A percentile compares a stretch with the other conserved stretches of the same genome.
Evolutionary conservation across 2,888 invertebrate species (phyloP).

Genomic region (Drosophila multiciliata): DNA sequence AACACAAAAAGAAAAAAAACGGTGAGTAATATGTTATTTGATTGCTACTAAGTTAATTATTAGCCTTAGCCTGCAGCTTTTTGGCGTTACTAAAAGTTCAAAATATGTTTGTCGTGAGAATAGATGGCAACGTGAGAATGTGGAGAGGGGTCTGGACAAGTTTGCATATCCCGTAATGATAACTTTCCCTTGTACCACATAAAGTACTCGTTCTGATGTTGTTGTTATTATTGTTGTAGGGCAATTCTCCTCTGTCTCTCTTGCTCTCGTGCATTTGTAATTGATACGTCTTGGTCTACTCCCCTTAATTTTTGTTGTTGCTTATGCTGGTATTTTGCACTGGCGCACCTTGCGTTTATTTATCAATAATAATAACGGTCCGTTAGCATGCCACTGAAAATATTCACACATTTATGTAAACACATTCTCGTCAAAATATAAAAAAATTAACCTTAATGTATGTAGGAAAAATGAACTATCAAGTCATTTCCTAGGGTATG

Average conservation of each 20-base stretch:
- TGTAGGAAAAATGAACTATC: too few relatives aligned
- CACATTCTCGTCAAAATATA: neutral
- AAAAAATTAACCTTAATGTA: neutral
- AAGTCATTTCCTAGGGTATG: too few relatives aligned
- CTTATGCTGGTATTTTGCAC: constrained; percentile 4
- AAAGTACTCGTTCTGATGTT: constrained; percentile 29
- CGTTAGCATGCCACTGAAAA: constrained; percentile 39
- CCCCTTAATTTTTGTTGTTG: constrained; percentile 39
- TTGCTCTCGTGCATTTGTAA: constrained; percentile 17
- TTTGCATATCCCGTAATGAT: constrained; percentile 25
- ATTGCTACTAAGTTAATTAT: constrained; percentile 62
- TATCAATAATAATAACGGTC: constrained; percentile 37
- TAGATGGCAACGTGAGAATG: neutral
- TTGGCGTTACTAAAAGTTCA: constrained; percentile 27
- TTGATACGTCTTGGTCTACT: constrained; percentile 37
- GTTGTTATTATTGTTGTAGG: constrained; percentile 27
- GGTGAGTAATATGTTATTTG: constrained; percentile 68
- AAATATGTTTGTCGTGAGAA: constrained; percentile 4
- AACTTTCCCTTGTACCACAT: constrained; percentile 53
- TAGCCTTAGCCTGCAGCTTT: constrained; percentile 21
- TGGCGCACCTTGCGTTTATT: constrained; percentile 42
- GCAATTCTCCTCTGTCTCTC: constrained; percentile 14
- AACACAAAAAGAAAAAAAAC: constrained; percentile 46
- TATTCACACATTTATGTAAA: constrained; percentile 10
- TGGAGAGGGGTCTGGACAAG: neutral